phyloP scores from a whole-genome alignment of 2,797 vertebrate genomes.

The Brachyalestes nurse region DNA sequence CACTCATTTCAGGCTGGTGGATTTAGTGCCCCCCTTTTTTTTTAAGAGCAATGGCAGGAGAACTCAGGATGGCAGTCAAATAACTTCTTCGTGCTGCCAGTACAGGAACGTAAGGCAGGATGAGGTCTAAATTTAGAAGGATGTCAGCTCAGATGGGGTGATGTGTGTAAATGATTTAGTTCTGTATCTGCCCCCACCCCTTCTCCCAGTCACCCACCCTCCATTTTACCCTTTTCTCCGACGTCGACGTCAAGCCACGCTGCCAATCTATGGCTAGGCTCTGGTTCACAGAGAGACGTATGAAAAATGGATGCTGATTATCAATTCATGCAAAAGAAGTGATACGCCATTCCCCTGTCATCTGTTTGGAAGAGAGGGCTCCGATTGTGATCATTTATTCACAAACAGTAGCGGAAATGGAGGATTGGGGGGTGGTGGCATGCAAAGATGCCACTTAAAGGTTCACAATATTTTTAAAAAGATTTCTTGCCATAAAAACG shows the following conservation, averaged over 20 bases:
- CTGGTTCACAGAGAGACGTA: background rate
- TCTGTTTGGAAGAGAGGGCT: conserved; percentile 15
- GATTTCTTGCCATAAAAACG: background rate
- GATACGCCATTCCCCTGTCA: background rate
- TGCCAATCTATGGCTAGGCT: background rate
- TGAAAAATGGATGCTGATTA: conserved; percentile 36
- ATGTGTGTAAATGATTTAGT: conserved; percentile 24
- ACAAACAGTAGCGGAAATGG: conserved; percentile 10
- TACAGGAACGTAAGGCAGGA: background rate
- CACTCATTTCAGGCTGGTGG: background rate
- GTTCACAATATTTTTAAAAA: background rate
- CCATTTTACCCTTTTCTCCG: conserved; percentile 8
- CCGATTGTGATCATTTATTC: conserved; percentile 34
- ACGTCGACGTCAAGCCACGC: background rate
- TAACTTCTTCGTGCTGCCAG: background rate
- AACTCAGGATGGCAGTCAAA: conserved; percentile 4
- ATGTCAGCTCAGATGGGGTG: conserved; percentile 1
- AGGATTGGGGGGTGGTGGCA: too few species aligned
- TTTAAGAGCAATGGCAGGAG: background rate
- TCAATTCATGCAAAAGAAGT: conserved; percentile 34
- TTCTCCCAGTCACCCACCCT: background rate
- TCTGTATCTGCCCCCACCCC: conserved; percentile 1
- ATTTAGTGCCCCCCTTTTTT: background rate
- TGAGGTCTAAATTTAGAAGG: conserved; percentile 8
- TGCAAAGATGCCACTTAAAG: background rate